Base-by-base conservation (phyloP, 2,113 vertebrate species). In the Paradisaea rubra region DNA sequence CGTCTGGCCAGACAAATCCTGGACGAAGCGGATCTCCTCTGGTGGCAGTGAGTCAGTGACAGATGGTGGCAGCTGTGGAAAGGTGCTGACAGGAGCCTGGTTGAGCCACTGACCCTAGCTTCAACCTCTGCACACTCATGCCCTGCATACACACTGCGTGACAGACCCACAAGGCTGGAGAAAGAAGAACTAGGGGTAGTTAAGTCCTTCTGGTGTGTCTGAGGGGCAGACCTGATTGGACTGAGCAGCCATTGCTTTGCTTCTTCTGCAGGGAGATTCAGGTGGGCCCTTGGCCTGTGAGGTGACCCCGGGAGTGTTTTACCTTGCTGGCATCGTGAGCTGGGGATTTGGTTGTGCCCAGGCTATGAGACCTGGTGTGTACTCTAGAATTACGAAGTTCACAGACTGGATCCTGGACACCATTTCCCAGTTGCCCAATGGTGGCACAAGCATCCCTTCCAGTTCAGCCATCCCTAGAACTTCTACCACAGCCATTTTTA, bases 231-330 rank as follows among this genome's bases (percentile, higher is more conserved):
- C 10, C 17, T 72, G 35, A 45, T 1, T 24, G 33, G 30, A 42
- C 37, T 76, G 61, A 96, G 80, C 83, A 71, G 77, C 50, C 42
- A 10, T 15, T 74, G 44, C 73, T 45, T 86, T 93, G 59, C 50
- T 95, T 88, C 45, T 81, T 77, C 37, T 30, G 5, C 97, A 99
- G 99, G 99, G 99, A 19, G 99, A 99, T 93, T 99, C 99, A 2
- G 99, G 99, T 17, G 99, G 99, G 3, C 99, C 99, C 39, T 93
- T 99, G 97, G 99, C 99, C 81, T 99, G 99, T 49, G 98, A 99
- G 91, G 98, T 98, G 78, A 97, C 98, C 8, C 98, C 99, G 0
- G 99, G 99, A 1, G 97, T 97, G 81, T 99, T 99, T 85, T 99
- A 99, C 45, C 94, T 99, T 92, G 99, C 99, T 0, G 99, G 99